A percentile compares a stretch with the other conserved stretches of the same genome.
These are phyloP conservation scores for Spilogale gracilis DNA, from an alignment of 2,113 vertebrate species.

Conservation along the genomic window DNA sequence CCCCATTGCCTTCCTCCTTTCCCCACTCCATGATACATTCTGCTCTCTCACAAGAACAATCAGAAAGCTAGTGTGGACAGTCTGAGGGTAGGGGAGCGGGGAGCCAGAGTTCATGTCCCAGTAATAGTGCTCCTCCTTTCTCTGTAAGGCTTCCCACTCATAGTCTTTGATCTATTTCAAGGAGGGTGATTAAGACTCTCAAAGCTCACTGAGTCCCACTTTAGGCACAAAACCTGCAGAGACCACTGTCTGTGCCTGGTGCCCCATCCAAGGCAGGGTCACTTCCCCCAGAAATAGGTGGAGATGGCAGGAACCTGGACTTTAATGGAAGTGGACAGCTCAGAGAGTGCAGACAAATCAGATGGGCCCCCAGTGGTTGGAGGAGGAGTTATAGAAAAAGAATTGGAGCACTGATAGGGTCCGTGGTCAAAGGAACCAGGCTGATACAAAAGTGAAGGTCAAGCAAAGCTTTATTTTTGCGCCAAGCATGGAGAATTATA, in stretches of 20 bases:
- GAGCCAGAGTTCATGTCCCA: not conserved
- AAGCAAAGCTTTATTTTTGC: too few species aligned
- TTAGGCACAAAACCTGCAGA: not conserved
- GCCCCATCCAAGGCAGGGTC: not conserved
- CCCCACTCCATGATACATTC: not conserved
- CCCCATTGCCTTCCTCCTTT: too few species aligned
- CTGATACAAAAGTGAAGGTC: too few species aligned
- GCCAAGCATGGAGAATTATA: too few species aligned
- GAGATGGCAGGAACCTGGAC: not conserved
- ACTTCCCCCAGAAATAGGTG: not conserved
- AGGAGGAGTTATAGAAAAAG: not conserved
- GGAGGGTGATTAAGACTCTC: not conserved
- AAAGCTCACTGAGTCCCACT: not conserved
- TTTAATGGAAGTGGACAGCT: not conserved
- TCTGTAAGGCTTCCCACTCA: not conserved
- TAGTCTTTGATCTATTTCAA: not conserved
- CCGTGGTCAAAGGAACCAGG: too few species aligned
- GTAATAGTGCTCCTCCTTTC: rapidly evolving
- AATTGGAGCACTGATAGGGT: not conserved
- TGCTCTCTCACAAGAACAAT: not conserved
- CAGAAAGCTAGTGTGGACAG: too few species aligned
- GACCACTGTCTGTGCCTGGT: not conserved
- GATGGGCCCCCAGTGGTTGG: not conserved
- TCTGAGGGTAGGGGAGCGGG: not conserved
- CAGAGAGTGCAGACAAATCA: not conserved